Percentiles rank a stretch among this genome's conserved stretches.
Evolutionary conservation across 2,888 invertebrate species (phyloP).

Genomic region (Epistrophe eligans): DNA sequence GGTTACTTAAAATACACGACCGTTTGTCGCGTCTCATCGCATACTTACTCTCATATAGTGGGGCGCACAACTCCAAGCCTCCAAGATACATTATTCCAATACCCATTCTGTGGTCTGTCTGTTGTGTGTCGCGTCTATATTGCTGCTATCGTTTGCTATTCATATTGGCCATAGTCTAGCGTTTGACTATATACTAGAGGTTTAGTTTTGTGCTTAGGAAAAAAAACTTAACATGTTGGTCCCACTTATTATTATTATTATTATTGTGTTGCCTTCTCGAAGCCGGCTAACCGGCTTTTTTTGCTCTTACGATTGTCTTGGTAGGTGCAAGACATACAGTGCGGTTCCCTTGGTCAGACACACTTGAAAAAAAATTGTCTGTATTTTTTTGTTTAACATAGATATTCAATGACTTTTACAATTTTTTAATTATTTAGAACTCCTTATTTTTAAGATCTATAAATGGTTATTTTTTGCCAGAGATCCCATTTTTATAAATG

Average conservation of each 20-base stretch:
- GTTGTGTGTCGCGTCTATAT: constrained; percentile 13
- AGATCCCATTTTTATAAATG: too few species aligned
- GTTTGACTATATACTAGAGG: constrained; percentile 37
- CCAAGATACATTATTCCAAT: neutral
- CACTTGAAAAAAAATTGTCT: too few species aligned
- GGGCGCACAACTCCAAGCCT: constrained; percentile 2
- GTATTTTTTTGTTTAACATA: too few species aligned
- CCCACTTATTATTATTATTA: constrained; percentile 61
- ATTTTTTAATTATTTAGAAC: too few species aligned
- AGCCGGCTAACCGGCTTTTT: constrained; percentile 75
- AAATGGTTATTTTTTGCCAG: too few species aligned
- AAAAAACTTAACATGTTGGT: constrained; percentile 57
- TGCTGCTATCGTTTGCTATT: constrained; percentile 37
- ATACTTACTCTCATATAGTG: constrained; percentile 1
- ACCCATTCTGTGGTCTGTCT: constrained; percentile 14
- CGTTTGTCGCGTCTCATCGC: neutral
- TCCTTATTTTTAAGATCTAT: too few species aligned
- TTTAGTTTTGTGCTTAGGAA: constrained; percentile 51
- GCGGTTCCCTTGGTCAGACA: neutral
- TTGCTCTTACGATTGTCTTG: constrained; percentile 33
- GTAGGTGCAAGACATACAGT: constrained; percentile 35
- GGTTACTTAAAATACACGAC: constrained; percentile 38
- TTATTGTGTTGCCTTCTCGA: constrained; percentile 40
- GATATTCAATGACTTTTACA: too few species aligned
- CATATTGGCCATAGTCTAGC: constrained; percentile 52